Evolutionary conservation across 2,797 vertebrate species (phyloP).

Genomic region (Mus spretus): DNA sequence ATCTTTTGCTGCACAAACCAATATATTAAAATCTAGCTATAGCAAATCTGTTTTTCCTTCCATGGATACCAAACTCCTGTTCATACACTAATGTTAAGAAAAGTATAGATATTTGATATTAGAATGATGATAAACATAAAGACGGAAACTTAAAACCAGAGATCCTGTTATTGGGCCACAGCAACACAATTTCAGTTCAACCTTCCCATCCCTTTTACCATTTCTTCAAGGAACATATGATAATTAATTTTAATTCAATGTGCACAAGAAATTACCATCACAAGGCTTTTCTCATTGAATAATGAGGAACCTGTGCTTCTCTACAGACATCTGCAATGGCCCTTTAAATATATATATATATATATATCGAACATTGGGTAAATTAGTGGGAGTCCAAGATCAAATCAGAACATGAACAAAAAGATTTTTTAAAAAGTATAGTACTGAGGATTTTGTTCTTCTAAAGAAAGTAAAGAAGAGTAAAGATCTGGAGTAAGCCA

Average conservation of each 20-base stretch:
- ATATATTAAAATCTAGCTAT: constrained; percentile 8
- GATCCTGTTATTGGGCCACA: neutral
- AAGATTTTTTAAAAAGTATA: neutral
- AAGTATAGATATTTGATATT: neutral
- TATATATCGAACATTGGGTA: too few species aligned
- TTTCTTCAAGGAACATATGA: constrained; percentile 54
- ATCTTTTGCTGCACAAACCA: neutral
- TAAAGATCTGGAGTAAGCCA: neutral
- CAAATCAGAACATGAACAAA: constrained; percentile 2
- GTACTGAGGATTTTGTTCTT: neutral
- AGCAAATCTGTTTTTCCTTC: neutral
- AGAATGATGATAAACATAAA: neutral
- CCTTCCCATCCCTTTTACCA: constrained; percentile 16
- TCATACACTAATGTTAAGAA: constrained; percentile 13
- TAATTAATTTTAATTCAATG: constrained; percentile 68
- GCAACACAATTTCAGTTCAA: constrained; percentile 27
- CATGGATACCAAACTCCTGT: neutral
- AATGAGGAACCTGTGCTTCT: constrained; percentile 50
- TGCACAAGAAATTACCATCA: constrained; percentile 61
- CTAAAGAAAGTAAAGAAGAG: constrained; percentile 14
- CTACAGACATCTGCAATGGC: neutral
- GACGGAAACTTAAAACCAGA: neutral
- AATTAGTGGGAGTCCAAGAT: constrained; percentile 23
- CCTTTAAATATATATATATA: too few species aligned
- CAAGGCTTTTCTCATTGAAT: constrained; percentile 59